phyloP scores from a whole-genome alignment of 2,888 invertebrate species.

The Cryptocheilus praepositus region DNA sequence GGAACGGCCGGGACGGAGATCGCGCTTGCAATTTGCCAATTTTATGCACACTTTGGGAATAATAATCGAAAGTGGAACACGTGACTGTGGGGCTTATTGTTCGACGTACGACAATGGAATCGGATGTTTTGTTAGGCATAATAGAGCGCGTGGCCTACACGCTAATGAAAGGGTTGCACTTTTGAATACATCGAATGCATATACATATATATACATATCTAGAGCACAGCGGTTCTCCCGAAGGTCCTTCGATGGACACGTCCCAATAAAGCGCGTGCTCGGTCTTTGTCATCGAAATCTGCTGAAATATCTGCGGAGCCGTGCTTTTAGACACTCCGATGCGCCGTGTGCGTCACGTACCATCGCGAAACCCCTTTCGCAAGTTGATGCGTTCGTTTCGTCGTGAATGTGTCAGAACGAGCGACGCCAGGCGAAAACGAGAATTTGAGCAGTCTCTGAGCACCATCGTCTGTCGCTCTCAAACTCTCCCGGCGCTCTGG shows the following conservation, averaged over 20 bases:
- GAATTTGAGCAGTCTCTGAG: constrained; percentile 21
- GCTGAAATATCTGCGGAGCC: too few species aligned
- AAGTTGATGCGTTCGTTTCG: too few species aligned
- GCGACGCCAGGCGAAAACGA: constrained; percentile 1
- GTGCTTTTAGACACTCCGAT: constrained; percentile 2
- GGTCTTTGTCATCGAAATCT: too few species aligned
- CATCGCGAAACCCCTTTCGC: too few species aligned
- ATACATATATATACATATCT: constrained; percentile 40
- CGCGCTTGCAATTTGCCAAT: constrained; percentile 65
- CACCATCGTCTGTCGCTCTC: constrained; percentile 1
- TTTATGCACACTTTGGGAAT: constrained; percentile 65
- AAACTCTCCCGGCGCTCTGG: constrained; percentile 16
- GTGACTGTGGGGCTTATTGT: constrained; percentile 64
- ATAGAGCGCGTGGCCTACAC: constrained; percentile 72
- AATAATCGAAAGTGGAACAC: constrained; percentile 70
- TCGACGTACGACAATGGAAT: constrained; percentile 68
- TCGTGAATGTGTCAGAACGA: background rate
- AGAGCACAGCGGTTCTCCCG: constrained; percentile 48
- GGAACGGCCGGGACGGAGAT: too few species aligned
- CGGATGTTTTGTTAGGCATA: constrained; percentile 72
- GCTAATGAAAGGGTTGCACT: constrained; percentile 74
- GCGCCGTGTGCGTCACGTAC: too few species aligned
- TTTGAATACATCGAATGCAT: constrained; percentile 65
- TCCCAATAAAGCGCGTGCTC: background rate
- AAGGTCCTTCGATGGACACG: too few species aligned